Percentiles rank a stretch among this genome's conserved stretches.
These are phyloP conservation scores for Epizoanthus illoricatus DNA, from an alignment of 92 coral and sea anemone species.

Conservation along the genomic window DNA sequence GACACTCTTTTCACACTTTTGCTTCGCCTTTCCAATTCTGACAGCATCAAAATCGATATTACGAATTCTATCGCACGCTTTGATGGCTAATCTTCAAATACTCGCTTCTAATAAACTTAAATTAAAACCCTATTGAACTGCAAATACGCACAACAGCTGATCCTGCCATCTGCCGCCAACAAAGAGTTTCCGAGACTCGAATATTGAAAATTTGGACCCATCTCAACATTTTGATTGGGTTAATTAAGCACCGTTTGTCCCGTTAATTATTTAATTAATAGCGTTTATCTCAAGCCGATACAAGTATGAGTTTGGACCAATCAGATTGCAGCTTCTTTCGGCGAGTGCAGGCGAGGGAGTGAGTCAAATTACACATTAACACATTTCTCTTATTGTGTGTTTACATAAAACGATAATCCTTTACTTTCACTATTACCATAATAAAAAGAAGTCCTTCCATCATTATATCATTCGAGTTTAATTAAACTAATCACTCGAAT, in stretches of 20 bases:
- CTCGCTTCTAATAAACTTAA: conserved; percentile 64
- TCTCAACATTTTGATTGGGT: conserved; percentile 96
- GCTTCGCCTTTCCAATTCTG: conserved; percentile 46
- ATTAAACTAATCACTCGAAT: conserved; percentile 64
- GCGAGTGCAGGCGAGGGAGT: conserved; percentile 56
- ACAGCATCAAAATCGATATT: conserved; percentile 43
- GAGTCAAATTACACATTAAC: conserved; percentile 66
- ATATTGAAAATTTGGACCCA: conserved; percentile 88
- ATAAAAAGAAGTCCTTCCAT: conserved; percentile 62
- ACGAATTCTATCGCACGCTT: conserved; percentile 67
- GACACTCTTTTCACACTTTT: conserved; percentile 37
- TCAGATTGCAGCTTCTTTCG: conserved; percentile 57
- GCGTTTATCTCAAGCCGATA: conserved; percentile 94
- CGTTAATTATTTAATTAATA: conserved; percentile 99
- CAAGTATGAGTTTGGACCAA: conserved; percentile 75
- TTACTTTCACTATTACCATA: conserved; percentile 57
- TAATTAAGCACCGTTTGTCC: conserved; percentile 98
- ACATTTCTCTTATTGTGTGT: conserved; percentile 63
- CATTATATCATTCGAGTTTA: conserved; percentile 72
- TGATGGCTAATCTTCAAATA: conserved; percentile 64
- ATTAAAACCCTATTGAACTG: conserved; percentile 81
- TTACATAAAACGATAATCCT: conserved; percentile 60
- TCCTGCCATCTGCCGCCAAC: conserved; percentile 89
- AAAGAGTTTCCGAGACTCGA: conserved; percentile 82
- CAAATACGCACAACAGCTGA: conserved; percentile 84